A percentile compares a stretch with the other conserved stretches of the same genome.
Evolutionary conservation across 2,888 invertebrate genomes (phyloP).

Genomic region (Acanthopleura granulata): DNA sequence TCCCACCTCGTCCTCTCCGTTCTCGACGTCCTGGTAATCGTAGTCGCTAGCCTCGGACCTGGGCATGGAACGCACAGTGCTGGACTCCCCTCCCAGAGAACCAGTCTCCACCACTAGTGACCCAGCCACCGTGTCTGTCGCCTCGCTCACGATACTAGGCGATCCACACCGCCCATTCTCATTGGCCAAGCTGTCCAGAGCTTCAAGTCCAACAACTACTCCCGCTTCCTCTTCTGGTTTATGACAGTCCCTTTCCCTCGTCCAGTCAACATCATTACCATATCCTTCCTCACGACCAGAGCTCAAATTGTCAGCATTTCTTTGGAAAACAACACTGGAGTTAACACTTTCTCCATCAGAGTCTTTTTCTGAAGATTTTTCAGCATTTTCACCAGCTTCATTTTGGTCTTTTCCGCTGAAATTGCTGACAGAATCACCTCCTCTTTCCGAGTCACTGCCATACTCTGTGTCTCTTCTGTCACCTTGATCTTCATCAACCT

Average conservation of each 20-base stretch:
- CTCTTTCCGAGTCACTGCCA: neutral
- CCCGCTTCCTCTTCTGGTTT: slow-evolving; percentile 8
- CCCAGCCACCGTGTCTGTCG: slow-evolving; percentile 22
- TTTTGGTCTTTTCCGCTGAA: too few relatives aligned
- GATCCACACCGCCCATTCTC: slow-evolving; percentile 21
- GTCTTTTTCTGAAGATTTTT: slow-evolving; percentile 20
- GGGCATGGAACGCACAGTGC: slow-evolving; percentile 8
- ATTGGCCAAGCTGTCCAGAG: slow-evolving; percentile 25
- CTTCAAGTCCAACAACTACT: slow-evolving; percentile 28
- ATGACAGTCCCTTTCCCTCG: neutral
- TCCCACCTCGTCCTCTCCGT: slow-evolving; percentile 20
- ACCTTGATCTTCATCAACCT: slow-evolving; percentile 20
- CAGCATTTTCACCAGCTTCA: slow-evolving; percentile 28
- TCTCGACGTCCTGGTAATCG: slow-evolving; percentile 22
- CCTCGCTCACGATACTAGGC: slow-evolving; percentile 24
- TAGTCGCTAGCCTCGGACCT: slow-evolving; percentile 9
- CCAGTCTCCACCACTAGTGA: slow-evolving; percentile 14
- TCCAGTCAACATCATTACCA: neutral
- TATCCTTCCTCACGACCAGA: neutral
- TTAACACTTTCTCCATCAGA: slow-evolving; percentile 26
- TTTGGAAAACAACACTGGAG: neutral
- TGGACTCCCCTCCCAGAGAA: neutral
- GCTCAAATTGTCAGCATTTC: neutral
- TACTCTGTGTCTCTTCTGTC: slow-evolving; percentile 23
- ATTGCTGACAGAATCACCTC: neutral